A percentile compares a stretch with the other conserved stretches of the same genome.
These are phyloP conservation scores for Operophtera brumata DNA, from an alignment of 2,888 invertebrate species.

Conservation along the genomic window DNA sequence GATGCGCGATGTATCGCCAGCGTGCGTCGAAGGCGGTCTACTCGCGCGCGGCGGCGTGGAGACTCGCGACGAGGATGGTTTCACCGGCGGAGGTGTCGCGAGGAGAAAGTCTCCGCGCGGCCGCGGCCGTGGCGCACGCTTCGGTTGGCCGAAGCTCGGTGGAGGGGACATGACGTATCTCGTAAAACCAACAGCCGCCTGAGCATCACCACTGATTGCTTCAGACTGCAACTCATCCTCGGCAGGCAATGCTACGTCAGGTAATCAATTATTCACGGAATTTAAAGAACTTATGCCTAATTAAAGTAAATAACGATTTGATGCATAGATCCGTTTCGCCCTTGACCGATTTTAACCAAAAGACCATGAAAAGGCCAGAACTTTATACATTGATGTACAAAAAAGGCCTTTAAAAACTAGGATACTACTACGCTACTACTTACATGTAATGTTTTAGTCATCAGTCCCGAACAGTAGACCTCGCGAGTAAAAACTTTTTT, in stretches of 20 bases:
- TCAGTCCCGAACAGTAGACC: too few relatives aligned
- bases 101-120: slow-evolving; percentile 74
- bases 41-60: slow-evolving; percentile 67
- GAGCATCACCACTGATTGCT: slow-evolving; percentile 39
- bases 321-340: slow-evolving; percentile 12
- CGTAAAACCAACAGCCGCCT: slow-evolving; percentile 60
- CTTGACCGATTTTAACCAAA: slow-evolving; percentile 22
- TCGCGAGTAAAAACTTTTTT: too few relatives aligned
- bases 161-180: slow-evolving; percentile 69
- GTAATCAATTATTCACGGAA: slow-evolving; percentile 25
- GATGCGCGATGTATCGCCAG: slow-evolving; percentile 32
- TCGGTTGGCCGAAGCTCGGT: slow-evolving; percentile 58
- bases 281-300: slow-evolving; percentile 12
- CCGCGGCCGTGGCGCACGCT: slow-evolving; percentile 70
- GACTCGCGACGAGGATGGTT: slow-evolving; percentile 64
- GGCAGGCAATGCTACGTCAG: slow-evolving; percentile 13
- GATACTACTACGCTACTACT: too few relatives aligned
- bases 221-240: slow-evolving; percentile 21
- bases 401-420: too few relatives aligned
- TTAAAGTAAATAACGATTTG: slow-evolving; percentile 19
- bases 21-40: slow-evolving; percentile 59
- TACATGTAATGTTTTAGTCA: too few relatives aligned
- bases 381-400: too few relatives aligned
- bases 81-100: slow-evolving; percentile 73
- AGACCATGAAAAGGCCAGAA: too few relatives aligned